A percentile compares a stretch with the other conserved stretches of the same genome.
phyloP scores from a whole-genome alignment of 2,113 vertebrate genomes.

The Calyptomena viridis region DNA sequence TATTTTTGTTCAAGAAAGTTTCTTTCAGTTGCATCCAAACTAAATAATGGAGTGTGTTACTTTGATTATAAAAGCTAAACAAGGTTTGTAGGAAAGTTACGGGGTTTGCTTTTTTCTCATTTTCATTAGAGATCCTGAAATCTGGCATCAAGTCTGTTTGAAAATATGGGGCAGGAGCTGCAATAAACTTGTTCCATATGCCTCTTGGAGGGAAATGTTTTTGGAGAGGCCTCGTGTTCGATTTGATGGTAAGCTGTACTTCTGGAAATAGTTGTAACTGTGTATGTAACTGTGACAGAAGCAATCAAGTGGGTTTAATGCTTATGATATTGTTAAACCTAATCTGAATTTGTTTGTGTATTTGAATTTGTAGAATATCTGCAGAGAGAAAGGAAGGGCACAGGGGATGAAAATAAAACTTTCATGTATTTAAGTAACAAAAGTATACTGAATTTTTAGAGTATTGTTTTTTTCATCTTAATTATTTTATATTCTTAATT shows the following conservation, averaged over 20 bases:
- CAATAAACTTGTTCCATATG: conserved; percentile 86
- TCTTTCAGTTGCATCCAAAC: not conserved
- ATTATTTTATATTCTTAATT: not conserved
- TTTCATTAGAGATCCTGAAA: conserved; percentile 90
- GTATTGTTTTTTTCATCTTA: not conserved
- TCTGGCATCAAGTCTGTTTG: conserved; percentile 93
- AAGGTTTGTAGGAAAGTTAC: not conserved
- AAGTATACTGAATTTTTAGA: not conserved
- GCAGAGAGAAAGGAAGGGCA: not conserved
- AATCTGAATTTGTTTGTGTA: not conserved
- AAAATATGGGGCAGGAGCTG: conserved; percentile 94
- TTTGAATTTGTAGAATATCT: not conserved
- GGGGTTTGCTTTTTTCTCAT: conserved; percentile 9
- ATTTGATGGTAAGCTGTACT: conserved; percentile 88
- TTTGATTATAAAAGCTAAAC: not conserved
- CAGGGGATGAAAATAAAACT: not conserved
- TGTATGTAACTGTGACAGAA: not conserved
- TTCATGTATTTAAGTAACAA: not conserved
- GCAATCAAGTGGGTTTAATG: not conserved
- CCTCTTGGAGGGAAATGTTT: conserved; percentile 98
- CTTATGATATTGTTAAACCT: not conserved
- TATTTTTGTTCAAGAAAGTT: not conserved
- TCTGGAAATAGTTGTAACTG: not conserved
- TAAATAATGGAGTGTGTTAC: not conserved
- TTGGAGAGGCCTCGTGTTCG: conserved; percentile 91